These are phyloP conservation scores for Chelonoidis abingdonii DNA, from an alignment of 2,113 vertebrate genomes.

Conservation along the genomic window DNA sequence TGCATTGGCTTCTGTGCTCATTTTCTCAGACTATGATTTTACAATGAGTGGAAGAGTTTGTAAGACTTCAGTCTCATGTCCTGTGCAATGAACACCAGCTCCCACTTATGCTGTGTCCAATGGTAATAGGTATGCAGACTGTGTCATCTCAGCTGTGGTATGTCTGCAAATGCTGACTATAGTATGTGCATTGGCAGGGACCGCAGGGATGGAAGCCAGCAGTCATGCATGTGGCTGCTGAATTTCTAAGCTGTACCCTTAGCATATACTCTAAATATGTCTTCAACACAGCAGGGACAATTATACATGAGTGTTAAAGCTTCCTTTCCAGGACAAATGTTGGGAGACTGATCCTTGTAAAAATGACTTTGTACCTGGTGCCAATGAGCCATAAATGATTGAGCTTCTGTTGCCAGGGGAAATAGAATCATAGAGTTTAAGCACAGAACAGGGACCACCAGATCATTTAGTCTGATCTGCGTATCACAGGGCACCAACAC, in stretches of 20 bases:
- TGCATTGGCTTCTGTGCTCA: not conserved
- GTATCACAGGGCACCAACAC: not conserved
- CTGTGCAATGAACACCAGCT: not conserved
- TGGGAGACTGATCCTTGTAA: constrained; percentile 15
- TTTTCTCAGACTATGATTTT: not conserved
- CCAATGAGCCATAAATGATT: constrained; percentile 6
- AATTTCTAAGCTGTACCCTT: constrained; percentile 42
- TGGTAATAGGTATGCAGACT: not conserved
- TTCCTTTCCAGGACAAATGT: constrained; percentile 26
- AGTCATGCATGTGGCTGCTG: not conserved
- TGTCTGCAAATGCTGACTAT: not conserved
- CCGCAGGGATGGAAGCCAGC: not conserved
- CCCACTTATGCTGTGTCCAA: not conserved
- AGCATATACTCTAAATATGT: constrained; percentile 12
- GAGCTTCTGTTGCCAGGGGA: not conserved
- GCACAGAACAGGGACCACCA: not conserved
- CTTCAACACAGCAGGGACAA: constrained; percentile 43
- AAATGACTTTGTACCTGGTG: constrained; percentile 34
- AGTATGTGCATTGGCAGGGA: not conserved
- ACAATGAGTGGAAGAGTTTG: not conserved
- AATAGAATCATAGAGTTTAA: not conserved
- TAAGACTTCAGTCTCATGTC: not conserved
- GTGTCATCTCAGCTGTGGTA: not conserved
- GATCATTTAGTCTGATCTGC: not conserved
- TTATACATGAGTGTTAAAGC: constrained; percentile 23